Conservation (phyloP, 2,797 vertebrate genomes). For the Chiloscyllium punctatum region DNA sequence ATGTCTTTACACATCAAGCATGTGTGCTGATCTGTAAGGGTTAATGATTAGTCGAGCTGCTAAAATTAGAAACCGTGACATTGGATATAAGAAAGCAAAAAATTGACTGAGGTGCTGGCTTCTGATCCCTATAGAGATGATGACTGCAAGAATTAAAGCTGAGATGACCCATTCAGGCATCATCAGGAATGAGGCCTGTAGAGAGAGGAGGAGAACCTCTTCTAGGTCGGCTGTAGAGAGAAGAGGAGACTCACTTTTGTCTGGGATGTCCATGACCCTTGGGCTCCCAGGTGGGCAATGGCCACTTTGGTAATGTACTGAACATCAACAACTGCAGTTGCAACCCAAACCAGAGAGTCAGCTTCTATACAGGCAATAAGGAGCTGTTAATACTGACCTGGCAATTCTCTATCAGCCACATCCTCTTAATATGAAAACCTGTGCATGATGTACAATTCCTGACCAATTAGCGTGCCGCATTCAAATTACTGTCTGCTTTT, state of each 20-base stretch:
- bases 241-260: no score
- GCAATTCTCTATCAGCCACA: no score
- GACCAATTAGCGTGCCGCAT: neutral
- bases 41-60: neutral
- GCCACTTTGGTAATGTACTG: neutral
- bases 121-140: neutral
- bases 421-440: neutral
- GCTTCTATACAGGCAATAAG: no score
- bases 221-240: no score
- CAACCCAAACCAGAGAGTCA: neutral
- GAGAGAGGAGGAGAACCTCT: no score
- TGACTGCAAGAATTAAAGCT: neutral
- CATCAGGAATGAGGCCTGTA: no score
- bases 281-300: neutral
- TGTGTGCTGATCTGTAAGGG: neutral
- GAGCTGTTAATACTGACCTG: no score
- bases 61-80: neutral
- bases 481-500: neutral
- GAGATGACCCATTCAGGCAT: neutral
- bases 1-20: neutral
- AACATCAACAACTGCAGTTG: neutral
- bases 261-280: no score
- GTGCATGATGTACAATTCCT: neutral
- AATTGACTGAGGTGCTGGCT: no score
- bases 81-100: neutral